Evolutionary conservation across 2,113 vertebrate genomes (phyloP).

Genomic region (Gobio gobio): DNA sequence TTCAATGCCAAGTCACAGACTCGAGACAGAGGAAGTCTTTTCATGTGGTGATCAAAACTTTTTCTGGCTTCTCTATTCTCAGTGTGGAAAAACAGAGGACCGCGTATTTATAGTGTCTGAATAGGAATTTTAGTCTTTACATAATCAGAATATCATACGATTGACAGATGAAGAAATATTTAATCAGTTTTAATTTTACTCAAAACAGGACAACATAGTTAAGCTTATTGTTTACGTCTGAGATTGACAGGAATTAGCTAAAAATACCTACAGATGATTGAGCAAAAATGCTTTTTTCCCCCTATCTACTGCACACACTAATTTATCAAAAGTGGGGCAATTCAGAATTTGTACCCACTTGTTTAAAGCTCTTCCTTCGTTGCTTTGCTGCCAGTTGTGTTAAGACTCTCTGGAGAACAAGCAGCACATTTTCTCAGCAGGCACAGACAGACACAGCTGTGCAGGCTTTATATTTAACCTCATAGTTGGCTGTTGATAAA

Average conservation of each 20-base stretch:
- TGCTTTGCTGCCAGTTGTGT: conserved; percentile 60
- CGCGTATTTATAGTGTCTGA: neutral
- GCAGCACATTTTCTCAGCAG: conserved; percentile 44
- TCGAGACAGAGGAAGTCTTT: conserved; percentile 34
- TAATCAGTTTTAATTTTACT: neutral
- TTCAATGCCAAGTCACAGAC: conserved; percentile 52
- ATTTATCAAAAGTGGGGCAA: conserved; percentile 71
- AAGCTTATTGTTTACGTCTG: neutral
- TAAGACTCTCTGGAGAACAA: conserved; percentile 65
- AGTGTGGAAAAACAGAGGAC: conserved; percentile 34
- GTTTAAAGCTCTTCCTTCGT: conserved; percentile 57
- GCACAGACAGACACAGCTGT: conserved; percentile 37
- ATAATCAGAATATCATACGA: neutral
- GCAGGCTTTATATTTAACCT: conserved; percentile 26
- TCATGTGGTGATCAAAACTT: conserved; percentile 44
- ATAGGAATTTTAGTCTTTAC: conserved; percentile 11
- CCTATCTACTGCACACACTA: conserved; percentile 51
- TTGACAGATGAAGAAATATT: neutral
- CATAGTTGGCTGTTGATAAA: conserved; percentile 34
- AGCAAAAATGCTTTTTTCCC: conserved; percentile 51
- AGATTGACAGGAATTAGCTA: neutral
- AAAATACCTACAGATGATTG: neutral
- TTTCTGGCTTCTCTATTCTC: conserved; percentile 38
- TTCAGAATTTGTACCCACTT: conserved; percentile 62
- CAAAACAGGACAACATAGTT: neutral